Percentiles rank a stretch among this genome's conserved stretches.
These are phyloP conservation scores for Penaeus vannamei DNA, from an alignment of 1,140 invertebrate species.

Conservation along the genomic window DNA sequence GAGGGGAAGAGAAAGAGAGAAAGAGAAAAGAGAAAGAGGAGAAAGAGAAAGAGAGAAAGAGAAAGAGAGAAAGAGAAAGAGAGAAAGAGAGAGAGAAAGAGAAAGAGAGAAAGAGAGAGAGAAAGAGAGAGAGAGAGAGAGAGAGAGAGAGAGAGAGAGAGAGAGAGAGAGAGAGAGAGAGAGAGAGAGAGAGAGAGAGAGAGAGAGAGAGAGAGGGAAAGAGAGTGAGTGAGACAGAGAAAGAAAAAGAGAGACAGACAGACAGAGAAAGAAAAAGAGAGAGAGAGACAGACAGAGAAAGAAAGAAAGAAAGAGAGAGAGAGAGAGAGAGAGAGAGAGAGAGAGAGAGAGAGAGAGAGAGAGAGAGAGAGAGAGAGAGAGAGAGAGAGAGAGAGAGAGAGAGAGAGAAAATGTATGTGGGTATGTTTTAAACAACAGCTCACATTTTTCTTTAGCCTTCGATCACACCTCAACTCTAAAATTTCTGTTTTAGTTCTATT, in stretches of 20 bases:
- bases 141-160: conserved; percentile 13
- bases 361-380: neutral
- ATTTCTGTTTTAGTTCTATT: too few relatives aligned
- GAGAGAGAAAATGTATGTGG: too few relatives aligned
- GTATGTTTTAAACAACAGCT: too few relatives aligned
- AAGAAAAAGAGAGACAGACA: neutral
- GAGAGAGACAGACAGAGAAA: neutral
- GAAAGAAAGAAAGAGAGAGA: neutral
- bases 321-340: conserved; percentile 1
- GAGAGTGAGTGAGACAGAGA: conserved; percentile 8
- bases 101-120: neutral
- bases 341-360: neutral
- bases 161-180: neutral
- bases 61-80: too few relatives aligned
- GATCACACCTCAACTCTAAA: too few relatives aligned
- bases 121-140: neutral
- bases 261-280: neutral
- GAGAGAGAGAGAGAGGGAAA: conserved; percentile 5
- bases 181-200: conserved; percentile 2
- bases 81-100: neutral
- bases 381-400: too few relatives aligned
- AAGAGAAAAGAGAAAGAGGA: too few relatives aligned
- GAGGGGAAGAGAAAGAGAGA: too few relatives aligned
- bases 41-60: too few relatives aligned
- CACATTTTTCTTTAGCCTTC: too few relatives aligned